Conservation (phyloP, 2,113 vertebrate genomes). For the Cyanocitta stelleri region DNA sequence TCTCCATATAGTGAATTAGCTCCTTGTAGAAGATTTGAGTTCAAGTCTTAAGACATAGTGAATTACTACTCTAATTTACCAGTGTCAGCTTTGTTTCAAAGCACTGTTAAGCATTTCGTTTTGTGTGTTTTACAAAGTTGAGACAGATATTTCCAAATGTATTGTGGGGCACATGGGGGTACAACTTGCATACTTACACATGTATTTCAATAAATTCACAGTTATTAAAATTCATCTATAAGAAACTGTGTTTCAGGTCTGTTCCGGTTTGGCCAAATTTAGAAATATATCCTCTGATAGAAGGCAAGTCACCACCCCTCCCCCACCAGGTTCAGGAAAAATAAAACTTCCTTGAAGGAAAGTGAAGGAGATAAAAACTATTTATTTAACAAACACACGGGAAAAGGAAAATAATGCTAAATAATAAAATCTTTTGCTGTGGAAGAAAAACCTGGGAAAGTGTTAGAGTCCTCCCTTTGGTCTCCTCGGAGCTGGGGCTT, state of each 20-base stretch:
- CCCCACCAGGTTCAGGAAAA: too few species aligned
- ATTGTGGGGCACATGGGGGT: neutral
- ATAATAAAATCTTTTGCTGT: too few species aligned
- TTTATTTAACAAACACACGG: too few species aligned
- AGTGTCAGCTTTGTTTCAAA: neutral
- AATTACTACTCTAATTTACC: conserved; percentile 22
- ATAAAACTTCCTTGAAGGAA: too few species aligned
- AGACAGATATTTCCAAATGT: neutral
- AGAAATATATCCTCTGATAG: too few species aligned
- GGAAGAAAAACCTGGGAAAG: too few species aligned
- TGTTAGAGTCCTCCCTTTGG: too few species aligned
- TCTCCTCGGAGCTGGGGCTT: too few species aligned
- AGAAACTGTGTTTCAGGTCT: neutral
- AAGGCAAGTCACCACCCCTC: too few species aligned
- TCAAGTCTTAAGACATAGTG: neutral
- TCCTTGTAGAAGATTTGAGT: neutral
- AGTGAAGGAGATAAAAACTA: too few species aligned
- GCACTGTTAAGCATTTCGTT: conserved; percentile 6
- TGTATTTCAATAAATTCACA: neutral
- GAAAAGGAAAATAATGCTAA: too few species aligned
- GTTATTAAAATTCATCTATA: neutral
- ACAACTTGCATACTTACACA: neutral
- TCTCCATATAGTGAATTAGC: neutral
- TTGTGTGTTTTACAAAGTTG: neutral
- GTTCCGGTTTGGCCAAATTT: too few species aligned